Evolutionary conservation across 2,797 vertebrate genomes (phyloP).

Genomic region (Crypturellus tataupa): DNA sequence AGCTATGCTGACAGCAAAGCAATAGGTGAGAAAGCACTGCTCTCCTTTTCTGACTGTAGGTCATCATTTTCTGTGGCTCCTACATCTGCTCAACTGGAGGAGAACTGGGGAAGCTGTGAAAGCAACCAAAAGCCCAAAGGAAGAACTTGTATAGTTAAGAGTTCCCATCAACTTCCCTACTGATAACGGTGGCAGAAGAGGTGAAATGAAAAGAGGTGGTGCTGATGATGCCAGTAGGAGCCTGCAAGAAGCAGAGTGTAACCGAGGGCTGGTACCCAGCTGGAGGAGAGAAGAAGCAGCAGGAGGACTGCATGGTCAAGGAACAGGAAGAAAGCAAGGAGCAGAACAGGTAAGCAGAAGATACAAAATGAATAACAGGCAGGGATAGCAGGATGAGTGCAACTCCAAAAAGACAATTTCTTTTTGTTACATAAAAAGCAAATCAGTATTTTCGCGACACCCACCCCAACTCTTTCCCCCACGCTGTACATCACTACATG

Average conservation of each 20-base stretch:
- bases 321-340: constrained; percentile 5
- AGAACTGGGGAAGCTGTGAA: not conserved
- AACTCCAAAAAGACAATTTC: constrained; percentile 46
- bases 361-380: constrained; percentile 22
- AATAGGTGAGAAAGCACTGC: not conserved
- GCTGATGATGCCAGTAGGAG: not conserved
- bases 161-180: not conserved
- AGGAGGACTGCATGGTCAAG: constrained; percentile 37
- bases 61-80: not conserved
- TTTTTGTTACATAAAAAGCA: constrained; percentile 33
- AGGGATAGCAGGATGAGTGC: not conserved
- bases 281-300: not conserved
- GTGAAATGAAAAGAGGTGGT: not conserved
- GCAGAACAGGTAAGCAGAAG: constrained; percentile 32
- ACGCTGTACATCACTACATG: not conserved
- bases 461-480: not conserved
- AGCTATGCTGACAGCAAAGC: not conserved
- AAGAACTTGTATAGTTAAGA: not conserved
- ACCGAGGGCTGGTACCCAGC: not conserved
- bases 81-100: not conserved
- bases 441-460: constrained; percentile 34
- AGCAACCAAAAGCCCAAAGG: not conserved
- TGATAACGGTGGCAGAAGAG: not conserved
- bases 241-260: not conserved
- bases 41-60: not conserved